Conservation (phyloP, 2,888 invertebrate species). For the Dexiosoma caninum region DNA sequence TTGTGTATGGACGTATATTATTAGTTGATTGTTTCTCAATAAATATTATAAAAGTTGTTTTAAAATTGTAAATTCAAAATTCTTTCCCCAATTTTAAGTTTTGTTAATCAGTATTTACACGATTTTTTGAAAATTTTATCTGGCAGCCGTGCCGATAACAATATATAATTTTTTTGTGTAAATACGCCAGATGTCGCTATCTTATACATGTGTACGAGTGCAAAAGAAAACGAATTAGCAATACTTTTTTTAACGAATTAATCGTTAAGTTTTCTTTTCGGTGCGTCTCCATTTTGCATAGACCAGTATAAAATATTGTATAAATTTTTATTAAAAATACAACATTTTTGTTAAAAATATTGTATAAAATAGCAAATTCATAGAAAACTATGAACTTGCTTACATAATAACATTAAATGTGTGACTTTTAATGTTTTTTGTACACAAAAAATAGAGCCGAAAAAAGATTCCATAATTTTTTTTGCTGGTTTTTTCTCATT, state of each 20-base stretch:
- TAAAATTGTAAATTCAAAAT: no score
- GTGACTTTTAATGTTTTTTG: slow-evolving; percentile 31
- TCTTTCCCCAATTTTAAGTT: no score
- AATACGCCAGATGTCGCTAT: no score
- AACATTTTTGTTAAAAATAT: slow-evolving; percentile 52
- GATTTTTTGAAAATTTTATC: no score
- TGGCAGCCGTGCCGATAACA: background rate
- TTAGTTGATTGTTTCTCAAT: no score
- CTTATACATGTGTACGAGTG: background rate
- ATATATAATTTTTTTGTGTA: background rate
- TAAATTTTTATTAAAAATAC: slow-evolving; percentile 48
- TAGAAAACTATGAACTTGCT: slow-evolving; percentile 40
- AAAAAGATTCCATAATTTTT: slow-evolving; percentile 49
- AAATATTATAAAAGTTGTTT: no score
- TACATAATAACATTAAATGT: slow-evolving; percentile 45
- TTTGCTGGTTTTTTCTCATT: slow-evolving; percentile 51
- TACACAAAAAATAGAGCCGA: slow-evolving; percentile 22
- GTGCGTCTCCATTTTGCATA: slow-evolving; percentile 71
- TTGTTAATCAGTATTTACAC: no score
- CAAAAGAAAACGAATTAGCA: slow-evolving; percentile 38
- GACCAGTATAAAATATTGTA: slow-evolving; percentile 67
- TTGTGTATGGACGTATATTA: no score
- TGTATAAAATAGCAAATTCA: slow-evolving; percentile 20
- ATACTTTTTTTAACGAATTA: slow-evolving; percentile 52
- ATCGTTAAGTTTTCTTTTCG: slow-evolving; percentile 65